These are phyloP conservation scores for Manis pentadactyla DNA, from an alignment of 2,797 vertebrate genomes.

Conservation along the genomic window DNA sequence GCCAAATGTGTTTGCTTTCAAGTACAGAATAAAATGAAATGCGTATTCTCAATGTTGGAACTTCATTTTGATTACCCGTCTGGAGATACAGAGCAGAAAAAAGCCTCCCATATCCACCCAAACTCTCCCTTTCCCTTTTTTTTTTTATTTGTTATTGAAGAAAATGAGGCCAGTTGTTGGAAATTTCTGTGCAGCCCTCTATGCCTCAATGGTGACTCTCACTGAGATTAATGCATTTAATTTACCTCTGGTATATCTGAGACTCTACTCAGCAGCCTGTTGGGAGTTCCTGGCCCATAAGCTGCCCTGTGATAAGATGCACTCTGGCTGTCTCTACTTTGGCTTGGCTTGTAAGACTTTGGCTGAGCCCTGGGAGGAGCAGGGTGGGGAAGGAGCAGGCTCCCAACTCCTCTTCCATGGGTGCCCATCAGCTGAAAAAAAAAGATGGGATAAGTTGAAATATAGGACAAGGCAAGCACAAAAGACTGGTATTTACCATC, in stretches of 20 bases:
- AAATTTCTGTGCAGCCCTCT: constrained; percentile 73
- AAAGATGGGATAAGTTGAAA: background rate
- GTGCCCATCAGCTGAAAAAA: background rate
- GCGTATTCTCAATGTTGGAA: constrained; percentile 49
- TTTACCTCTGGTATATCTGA: constrained; percentile 77
- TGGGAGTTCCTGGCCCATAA: constrained; percentile 35
- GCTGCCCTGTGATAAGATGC: background rate
- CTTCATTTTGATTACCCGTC: constrained; percentile 78
- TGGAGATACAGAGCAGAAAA: constrained; percentile 64
- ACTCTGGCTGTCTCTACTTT: background rate
- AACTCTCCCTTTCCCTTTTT: background rate
- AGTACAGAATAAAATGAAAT: constrained; percentile 69
- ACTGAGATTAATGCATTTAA: constrained; percentile 85
- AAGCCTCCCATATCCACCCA: background rate
- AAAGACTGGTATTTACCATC: background rate
- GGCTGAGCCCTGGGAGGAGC: background rate
- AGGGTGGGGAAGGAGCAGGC: background rate
- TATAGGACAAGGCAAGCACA: background rate
- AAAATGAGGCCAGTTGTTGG: constrained; percentile 86
- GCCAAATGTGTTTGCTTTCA: constrained; percentile 83
- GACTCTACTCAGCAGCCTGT: constrained; percentile 64
- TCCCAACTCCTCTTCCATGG: fast-evolving
- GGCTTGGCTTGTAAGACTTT: background rate
- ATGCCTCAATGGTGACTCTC: constrained; percentile 72
- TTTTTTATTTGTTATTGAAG: constrained; percentile 85